phyloP scores from a whole-genome alignment of 2,888 invertebrate species.

The Acleris emargana region DNA sequence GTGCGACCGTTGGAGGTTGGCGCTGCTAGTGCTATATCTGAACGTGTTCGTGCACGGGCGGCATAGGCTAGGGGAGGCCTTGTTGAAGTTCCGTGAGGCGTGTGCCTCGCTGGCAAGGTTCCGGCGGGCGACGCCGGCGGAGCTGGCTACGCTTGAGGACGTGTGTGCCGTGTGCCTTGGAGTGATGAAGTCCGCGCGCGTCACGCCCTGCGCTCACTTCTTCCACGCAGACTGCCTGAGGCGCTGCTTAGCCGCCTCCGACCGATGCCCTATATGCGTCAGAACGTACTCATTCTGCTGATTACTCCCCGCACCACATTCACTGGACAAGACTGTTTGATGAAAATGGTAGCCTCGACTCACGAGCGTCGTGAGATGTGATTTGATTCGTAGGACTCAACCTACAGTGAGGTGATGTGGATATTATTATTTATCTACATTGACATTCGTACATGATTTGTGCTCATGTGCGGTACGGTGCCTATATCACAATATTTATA shows the following conservation, averaged over 20 bases:
- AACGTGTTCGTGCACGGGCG: slow-evolving; percentile 87
- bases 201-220: slow-evolving; percentile 91
- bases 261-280: slow-evolving; percentile 90
- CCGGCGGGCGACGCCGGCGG: slow-evolving; percentile 85
- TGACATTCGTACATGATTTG: slow-evolving; percentile 28
- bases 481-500: neutral
- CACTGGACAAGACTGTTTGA: slow-evolving; percentile 62
- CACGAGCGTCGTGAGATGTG: slow-evolving; percentile 13
- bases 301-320: slow-evolving; percentile 43
- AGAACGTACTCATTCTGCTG: slow-evolving; percentile 84
- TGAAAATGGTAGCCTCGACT: slow-evolving; percentile 16
- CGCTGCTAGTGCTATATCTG: slow-evolving; percentile 84
- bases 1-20: slow-evolving; percentile 84
- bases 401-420: slow-evolving; percentile 7
- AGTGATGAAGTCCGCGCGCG: slow-evolving; percentile 87
- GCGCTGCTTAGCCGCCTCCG: slow-evolving; percentile 87
- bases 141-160: slow-evolving; percentile 88
- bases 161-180: slow-evolving; percentile 91
- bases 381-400: neutral
- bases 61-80: slow-evolving; percentile 83
- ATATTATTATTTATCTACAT: slow-evolving; percentile 12
- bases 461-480: slow-evolving; percentile 18
- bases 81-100: slow-evolving; percentile 83
- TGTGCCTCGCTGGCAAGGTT: slow-evolving; percentile 85
- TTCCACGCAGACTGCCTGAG: slow-evolving; percentile 91